A percentile compares a stretch with the other conserved stretches of the same genome.
phyloP scores from a whole-genome alignment of 2,797 vertebrate genomes.

The Myripristis jacobus region DNA sequence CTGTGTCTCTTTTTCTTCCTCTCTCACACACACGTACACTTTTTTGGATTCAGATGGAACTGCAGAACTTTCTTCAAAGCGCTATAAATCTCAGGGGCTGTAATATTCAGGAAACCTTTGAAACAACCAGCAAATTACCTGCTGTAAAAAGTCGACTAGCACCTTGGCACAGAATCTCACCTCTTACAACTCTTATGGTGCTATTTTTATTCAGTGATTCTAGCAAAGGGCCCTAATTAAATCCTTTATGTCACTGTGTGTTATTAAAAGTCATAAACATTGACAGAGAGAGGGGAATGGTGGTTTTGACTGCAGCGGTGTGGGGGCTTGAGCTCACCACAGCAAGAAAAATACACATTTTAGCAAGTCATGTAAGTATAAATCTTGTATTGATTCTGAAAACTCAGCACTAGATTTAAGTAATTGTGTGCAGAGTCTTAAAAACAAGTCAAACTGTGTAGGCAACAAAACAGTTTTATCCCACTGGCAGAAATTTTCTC shows the following conservation, averaged over 20 bases:
- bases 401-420: constrained; percentile 44
- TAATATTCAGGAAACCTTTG: constrained; percentile 81
- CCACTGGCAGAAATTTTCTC: constrained; percentile 8
- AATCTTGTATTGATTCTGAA: constrained; percentile 14
- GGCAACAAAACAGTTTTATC: constrained; percentile 15
- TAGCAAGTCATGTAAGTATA: too few relatives aligned
- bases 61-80: constrained; percentile 59
- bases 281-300: constrained; percentile 64
- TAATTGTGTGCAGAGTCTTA: constrained; percentile 34
- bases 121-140: constrained; percentile 84
- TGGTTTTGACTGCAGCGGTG: constrained; percentile 35
- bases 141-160: constrained; percentile 79
- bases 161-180: constrained; percentile 58
- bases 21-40: constrained; percentile 11
- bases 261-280: constrained; percentile 84
- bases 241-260: constrained; percentile 75
- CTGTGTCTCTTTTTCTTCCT: not conserved
- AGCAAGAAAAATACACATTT: too few relatives aligned
- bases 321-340: not conserved
- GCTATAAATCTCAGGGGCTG: constrained; percentile 77
- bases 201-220: constrained; percentile 73
- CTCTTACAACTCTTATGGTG: constrained; percentile 54
- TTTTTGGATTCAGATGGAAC: constrained; percentile 49
- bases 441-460: constrained; percentile 26
- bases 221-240: constrained; percentile 71